Evolutionary conservation across 2,113 vertebrate species (phyloP), one percentile per base, ranked within the genome.

Genomic region (Okapia johnstoni): DNA sequence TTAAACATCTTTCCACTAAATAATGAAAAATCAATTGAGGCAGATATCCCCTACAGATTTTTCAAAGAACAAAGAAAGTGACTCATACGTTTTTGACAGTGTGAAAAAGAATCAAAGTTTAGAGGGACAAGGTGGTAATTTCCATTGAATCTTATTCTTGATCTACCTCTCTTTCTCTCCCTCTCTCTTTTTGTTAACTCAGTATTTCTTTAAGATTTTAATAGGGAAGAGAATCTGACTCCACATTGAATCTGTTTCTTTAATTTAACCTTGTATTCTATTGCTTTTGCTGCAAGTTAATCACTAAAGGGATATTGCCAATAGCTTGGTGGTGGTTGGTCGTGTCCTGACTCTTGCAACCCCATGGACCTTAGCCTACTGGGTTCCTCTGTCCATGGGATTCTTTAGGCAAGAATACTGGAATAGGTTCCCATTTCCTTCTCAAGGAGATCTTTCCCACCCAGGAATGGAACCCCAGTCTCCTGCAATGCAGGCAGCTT

Each of bases 381-480:
- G 17, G 17, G n/a, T 9, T 70, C 63, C n/a, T 70, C 63, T 70
- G n/a, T 36, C 63, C n/a, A 36, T 36, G n/a, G n/a, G 17, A 36
- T 36, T 70, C 63, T 70, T 70, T 17, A 70, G 63, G n/a, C 17
- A 70, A 36, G 63, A 70, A 36, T 70, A 11, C 63, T 70, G 63
- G 17, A 70, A 17, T 21, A 8, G 9, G 17, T 70, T 70, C n/a
- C 63, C 63, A 70, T 70, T 70, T 70, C 63, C n/a, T 36, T 66
- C 63, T 66, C 2, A 0, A 66, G 17, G 63, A 36, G 8, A 66
- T 36, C 63, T 66, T 66, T 66, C 33, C 17, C 33, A 11, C 63
- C 8, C 63, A 11, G 33, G 17, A 66, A 66, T 0, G 0, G 17
- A 66, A 66, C 8, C 9, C 17, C 0, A 0, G 17, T 36, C 17